A percentile compares a stretch with the other conserved stretches of the same genome.
Conservation (phyloP, 2,888 invertebrate species). For the Amblyjoppa proteus region DNA sequence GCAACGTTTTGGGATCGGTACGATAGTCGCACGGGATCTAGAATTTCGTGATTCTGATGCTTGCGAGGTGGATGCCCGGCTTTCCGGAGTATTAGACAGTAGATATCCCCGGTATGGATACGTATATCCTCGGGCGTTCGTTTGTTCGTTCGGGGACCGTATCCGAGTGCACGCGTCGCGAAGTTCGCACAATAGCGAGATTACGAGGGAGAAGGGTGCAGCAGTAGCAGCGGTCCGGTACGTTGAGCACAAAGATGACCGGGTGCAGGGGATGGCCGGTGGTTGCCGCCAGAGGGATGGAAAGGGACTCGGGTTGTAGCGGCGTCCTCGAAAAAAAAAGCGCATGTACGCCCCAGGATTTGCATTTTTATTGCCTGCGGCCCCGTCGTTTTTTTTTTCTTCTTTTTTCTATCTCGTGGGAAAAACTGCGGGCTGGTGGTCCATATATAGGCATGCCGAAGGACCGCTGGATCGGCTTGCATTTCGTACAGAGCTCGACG, state of each 20-base stretch:
- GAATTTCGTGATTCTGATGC: slow-evolving; percentile 57
- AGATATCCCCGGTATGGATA: slow-evolving; percentile 33
- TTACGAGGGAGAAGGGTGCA: slow-evolving; percentile 69
- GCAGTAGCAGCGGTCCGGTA: slow-evolving; percentile 72
- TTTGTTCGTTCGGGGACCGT: slow-evolving; percentile 61
- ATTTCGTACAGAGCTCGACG: slow-evolving; percentile 12
- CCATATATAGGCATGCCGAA: slow-evolving; percentile 19
- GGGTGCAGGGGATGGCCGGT: slow-evolving; percentile 44
- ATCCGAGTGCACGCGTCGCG: slow-evolving; percentile 76
- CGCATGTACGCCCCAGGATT: slow-evolving; percentile 67
- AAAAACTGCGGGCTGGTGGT: slow-evolving; percentile 30
- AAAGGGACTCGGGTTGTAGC: slow-evolving; percentile 27
- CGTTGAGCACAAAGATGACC: slow-evolving; percentile 76
- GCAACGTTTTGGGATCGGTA: slow-evolving; percentile 38
- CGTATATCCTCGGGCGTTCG: slow-evolving; percentile 40
- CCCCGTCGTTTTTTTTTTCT: slow-evolving; percentile 64
- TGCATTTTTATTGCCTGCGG: slow-evolving; percentile 75
- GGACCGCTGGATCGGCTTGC: slow-evolving; percentile 14
- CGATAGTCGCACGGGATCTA: slow-evolving; percentile 38
- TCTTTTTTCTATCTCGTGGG: slow-evolving; percentile 63
- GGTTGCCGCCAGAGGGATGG: slow-evolving; percentile 40
- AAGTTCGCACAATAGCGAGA: slow-evolving; percentile 76
- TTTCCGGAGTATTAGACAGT: slow-evolving; percentile 29
- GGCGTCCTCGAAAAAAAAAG: slow-evolving; percentile 67
- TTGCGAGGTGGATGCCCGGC: slow-evolving; percentile 34